phyloP scores from a whole-genome alignment of 2,797 vertebrate genomes.

The Urocyon cinereoargenteus region DNA sequence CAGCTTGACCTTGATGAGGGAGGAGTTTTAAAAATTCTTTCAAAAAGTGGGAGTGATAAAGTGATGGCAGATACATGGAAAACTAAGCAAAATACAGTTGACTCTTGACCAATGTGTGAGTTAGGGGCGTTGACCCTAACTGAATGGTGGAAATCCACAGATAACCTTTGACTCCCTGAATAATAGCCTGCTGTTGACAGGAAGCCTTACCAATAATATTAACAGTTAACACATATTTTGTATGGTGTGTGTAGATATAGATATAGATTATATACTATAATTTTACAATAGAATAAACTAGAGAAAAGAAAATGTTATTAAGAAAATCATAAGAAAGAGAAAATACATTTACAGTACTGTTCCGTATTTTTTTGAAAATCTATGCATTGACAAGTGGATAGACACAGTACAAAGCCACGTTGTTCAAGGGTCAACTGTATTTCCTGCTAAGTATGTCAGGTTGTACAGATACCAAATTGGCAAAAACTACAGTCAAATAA shows the following conservation, averaged over 20 bases:
- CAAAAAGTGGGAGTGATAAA: neutral
- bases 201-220: neutral
- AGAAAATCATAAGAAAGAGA: neutral
- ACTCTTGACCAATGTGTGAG: neutral
- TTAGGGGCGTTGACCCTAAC: neutral
- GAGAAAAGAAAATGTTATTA: neutral
- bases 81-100: neutral
- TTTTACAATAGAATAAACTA: neutral
- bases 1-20: neutral
- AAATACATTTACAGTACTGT: neutral
- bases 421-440: neutral
- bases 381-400: neutral
- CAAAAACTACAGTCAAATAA: neutral
- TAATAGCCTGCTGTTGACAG: neutral
- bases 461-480: neutral
- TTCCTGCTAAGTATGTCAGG: neutral
- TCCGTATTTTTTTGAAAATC: neutral
- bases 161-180: neutral
- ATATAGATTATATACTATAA: neutral
- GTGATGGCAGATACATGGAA: neutral
- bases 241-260: neutral
- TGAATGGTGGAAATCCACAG: neutral
- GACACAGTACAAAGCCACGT: neutral
- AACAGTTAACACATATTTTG: neutral
- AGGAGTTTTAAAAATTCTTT: neutral